These are phyloP conservation scores for Percopsis omiscomaycus DNA, from an alignment of 2,797 vertebrate genomes.

Conservation along the genomic window DNA sequence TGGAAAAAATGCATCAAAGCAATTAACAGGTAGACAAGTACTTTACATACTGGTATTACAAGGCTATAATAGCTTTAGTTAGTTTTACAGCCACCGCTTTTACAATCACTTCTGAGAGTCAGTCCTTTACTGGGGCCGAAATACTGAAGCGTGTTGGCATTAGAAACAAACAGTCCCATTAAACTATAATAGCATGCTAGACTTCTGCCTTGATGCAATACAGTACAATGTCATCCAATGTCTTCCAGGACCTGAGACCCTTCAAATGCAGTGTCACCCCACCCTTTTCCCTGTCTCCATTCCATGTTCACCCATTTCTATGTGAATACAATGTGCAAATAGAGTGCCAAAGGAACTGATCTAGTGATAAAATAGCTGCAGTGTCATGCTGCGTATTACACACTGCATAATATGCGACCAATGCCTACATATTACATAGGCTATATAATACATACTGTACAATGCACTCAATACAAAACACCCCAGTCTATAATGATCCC, in stretches of 20 bases:
- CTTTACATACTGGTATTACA: constrained; percentile 1
- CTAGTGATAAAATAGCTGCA: not conserved
- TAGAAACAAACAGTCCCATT: constrained; percentile 9
- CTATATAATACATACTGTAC: too few relatives aligned
- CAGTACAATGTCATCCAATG: constrained; percentile 15
- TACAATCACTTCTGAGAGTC: constrained; percentile 22
- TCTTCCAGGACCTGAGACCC: constrained; percentile 41
- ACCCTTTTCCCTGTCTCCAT: not conserved
- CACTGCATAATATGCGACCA: not conserved
- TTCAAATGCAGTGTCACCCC: constrained; percentile 14
- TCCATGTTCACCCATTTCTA: not conserved
- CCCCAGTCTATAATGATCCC: constrained; percentile 10
- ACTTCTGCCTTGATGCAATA: constrained; percentile 1
- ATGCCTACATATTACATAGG: too few relatives aligned
- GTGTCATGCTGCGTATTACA: constrained; percentile 25
- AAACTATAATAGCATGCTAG: constrained; percentile 2
- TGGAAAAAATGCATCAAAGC: constrained; percentile 29
- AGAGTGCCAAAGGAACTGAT: constrained; percentile 3
- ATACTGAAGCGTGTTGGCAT: constrained; percentile 18
- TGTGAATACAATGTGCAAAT: constrained; percentile 24
- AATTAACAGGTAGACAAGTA: constrained; percentile 18
- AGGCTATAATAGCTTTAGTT: constrained; percentile 4
- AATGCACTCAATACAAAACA: constrained; percentile 24
- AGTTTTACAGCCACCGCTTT: constrained; percentile 3
- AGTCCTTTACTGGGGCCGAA: constrained; percentile 24